Evolutionary conservation across 2,888 invertebrate species (phyloP), one percentile per base, ranked within the genome.

Genomic region (Caenorhabditis imperialis): DNA sequence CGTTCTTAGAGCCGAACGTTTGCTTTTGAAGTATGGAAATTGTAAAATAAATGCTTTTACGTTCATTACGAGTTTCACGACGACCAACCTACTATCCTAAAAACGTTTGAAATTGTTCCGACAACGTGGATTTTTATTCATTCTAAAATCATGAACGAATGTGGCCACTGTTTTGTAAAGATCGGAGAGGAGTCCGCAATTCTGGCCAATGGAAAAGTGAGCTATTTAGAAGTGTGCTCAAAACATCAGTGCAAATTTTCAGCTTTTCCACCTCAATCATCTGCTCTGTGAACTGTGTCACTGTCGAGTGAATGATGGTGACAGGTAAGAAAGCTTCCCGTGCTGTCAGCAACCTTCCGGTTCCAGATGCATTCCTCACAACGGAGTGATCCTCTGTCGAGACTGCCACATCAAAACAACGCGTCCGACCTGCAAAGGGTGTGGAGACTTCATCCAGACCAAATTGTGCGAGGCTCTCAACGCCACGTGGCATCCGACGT

Each of bases 401-500:
- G 47, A 75, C 4, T 75, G 75, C 27, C 75, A 75, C 27, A 48
- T 75, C 35, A 65, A 63, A 54, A 67, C 69, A 4, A 69, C 63
- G 40, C 75, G 75, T 22, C 75, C 75, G 14, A 58, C 33, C 6
- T 74, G 74, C 22, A 60, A 72, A 63, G 71, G 63, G 3, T 73
- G 73, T 22, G 65, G 61, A 5, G 58, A 67, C 0, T 73, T 73
- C 61, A 67, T 69, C 40, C 44, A 57, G 23, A 51, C 61, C 7
- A 69, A 57, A 30, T 1, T 75, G n/a, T 67, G 67, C 23, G 75
- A 75, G 33, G 75, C 75, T 5, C 55, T 75, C 33, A 57, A 57
- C 27, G 40, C 58, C 27, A 55, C 60, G 37, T 75, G 75, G 75
- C 75, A 75, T 50, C 69, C 75, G 4, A 70, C 70, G n/a, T 75